phyloP scores from a whole-genome alignment of 1,140 invertebrate genomes.

The Cydia strobilella region DNA sequence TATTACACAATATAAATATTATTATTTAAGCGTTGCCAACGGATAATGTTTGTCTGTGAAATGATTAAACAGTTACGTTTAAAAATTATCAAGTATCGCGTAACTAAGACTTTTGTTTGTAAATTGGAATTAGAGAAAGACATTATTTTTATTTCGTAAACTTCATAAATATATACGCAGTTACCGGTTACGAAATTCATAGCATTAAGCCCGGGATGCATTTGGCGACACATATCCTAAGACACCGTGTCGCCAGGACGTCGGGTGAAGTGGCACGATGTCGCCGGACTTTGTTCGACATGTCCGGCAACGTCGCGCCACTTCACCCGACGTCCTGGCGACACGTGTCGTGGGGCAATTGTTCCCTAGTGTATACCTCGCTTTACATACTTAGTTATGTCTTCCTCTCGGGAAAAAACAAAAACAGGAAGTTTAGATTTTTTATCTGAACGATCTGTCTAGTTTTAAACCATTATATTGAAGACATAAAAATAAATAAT shows the following conservation, averaged over 20 bases:
- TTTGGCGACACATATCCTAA: too few relatives aligned
- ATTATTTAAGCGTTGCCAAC: not conserved
- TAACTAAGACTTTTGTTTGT: not conserved
- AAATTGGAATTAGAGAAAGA: not conserved
- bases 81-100: not conserved
- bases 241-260: too few relatives aligned
- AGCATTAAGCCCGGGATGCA: not conserved
- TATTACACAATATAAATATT: not conserved
- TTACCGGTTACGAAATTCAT: not conserved
- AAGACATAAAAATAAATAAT: slow-evolving; percentile 6
- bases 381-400: not conserved
- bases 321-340: too few relatives aligned
- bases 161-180: not conserved
- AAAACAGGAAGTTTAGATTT: not conserved
- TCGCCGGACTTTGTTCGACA: too few relatives aligned
- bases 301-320: too few relatives aligned
- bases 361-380: too few relatives aligned
- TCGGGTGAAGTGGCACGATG: too few relatives aligned
- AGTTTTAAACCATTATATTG: not conserved
- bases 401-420: not conserved
- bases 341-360: too few relatives aligned
- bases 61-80: not conserved
- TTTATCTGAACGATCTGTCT: not conserved
- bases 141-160: not conserved
- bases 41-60: not conserved